phyloP scores from a whole-genome alignment of 2,888 invertebrate species.

The Diaphora mendica region DNA sequence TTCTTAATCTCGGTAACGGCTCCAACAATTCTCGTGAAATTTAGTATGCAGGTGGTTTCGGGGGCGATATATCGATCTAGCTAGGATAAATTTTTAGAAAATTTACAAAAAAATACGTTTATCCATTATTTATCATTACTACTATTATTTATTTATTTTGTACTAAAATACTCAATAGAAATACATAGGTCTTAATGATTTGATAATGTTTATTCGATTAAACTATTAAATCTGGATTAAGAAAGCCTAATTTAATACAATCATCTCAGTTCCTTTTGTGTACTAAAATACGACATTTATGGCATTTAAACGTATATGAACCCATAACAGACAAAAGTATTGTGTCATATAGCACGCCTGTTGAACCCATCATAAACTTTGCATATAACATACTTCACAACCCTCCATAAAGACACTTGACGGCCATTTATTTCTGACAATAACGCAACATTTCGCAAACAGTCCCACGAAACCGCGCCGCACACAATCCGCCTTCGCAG shows the following conservation, averaged over 20 bases:
- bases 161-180: not conserved
- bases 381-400: conserved; percentile 9
- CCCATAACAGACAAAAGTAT: not conserved
- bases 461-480: conserved; percentile 8
- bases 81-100: no score
- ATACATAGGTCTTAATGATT: not conserved
- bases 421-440: conserved; percentile 21
- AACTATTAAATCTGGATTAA: not conserved
- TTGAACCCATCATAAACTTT: conserved; percentile 20
- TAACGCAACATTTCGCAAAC: conserved; percentile 17
- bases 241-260: not conserved
- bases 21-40: no score
- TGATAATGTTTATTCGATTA: not conserved
- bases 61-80: no score
- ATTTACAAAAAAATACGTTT: no score
- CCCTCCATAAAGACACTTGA: conserved; percentile 17
- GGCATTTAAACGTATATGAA: not conserved
- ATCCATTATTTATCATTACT: no score
- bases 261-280: not conserved
- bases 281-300: not conserved
- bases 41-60: no score
- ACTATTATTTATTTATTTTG: no score
- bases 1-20: no score
- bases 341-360: conserved; percentile 11
- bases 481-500: conserved; percentile 23